Evolutionary conservation across 2,797 vertebrate species (phyloP).

Genomic region (Enteromius unitaeniatus): DNA sequence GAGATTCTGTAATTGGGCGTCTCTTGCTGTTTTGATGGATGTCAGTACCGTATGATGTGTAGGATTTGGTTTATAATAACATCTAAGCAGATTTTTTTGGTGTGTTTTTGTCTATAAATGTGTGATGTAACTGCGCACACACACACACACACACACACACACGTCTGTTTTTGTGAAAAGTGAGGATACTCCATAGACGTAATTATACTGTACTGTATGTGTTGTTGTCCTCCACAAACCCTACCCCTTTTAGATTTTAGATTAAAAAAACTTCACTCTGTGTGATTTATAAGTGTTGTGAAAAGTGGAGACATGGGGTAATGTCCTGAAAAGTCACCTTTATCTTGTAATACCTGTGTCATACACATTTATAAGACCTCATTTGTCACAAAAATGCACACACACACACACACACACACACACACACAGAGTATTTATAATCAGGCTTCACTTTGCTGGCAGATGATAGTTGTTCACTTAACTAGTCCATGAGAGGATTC

Average conservation of each 20-base stretch:
- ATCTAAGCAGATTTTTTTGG: not conserved
- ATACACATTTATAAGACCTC: too few relatives aligned
- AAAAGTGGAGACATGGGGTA: too few relatives aligned
- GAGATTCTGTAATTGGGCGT: not conserved
- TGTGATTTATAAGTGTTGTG: too few relatives aligned
- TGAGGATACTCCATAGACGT: too few relatives aligned
- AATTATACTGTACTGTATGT: too few relatives aligned
- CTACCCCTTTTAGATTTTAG: too few relatives aligned
- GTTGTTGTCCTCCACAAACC: too few relatives aligned
- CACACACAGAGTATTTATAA: not conserved
- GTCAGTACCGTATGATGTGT: not conserved
- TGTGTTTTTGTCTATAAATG: not conserved
- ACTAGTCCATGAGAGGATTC: conserved; percentile 1
- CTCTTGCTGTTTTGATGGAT: not conserved
- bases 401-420: conserved; percentile 5
- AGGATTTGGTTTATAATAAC: not conserved
- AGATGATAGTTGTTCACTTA: conserved; percentile 16
- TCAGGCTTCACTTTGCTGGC: conserved; percentile 8
- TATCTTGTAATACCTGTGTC: too few relatives aligned
- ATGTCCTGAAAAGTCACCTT: too few relatives aligned
- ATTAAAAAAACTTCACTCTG: too few relatives aligned
- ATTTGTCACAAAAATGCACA: too few relatives aligned
- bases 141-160: not conserved
- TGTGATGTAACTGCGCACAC: not conserved
- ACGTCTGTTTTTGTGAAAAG: too few relatives aligned